A percentile compares a stretch with the other conserved stretches of the same genome.
These are phyloP conservation scores for Gastracanthus pulcherrimus DNA, from an alignment of 2,888 invertebrate genomes.

Conservation along the genomic window DNA sequence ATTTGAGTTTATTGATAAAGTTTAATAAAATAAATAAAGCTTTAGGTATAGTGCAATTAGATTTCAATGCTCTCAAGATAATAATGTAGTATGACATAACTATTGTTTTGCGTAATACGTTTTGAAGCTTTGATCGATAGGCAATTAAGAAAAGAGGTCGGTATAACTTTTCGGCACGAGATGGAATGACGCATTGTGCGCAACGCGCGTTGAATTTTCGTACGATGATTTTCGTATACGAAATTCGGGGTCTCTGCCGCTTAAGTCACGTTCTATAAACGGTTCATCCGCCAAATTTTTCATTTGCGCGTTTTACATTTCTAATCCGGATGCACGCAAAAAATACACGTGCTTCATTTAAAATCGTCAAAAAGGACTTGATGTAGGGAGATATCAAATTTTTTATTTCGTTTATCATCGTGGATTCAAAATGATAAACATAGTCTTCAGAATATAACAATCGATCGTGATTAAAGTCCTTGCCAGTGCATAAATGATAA, in stretches of 20 bases:
- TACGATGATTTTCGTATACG: constrained; percentile 1
- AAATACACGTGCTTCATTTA: background rate
- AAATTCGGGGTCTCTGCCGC: background rate
- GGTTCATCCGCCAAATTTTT: background rate
- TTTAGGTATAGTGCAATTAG: background rate
- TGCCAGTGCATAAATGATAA: no score
- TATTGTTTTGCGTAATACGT: background rate
- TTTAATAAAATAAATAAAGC: background rate
- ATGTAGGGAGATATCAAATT: background rate
- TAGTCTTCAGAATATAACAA: no score
- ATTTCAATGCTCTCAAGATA: background rate
- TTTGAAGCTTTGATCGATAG: background rate
- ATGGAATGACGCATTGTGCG: background rate
- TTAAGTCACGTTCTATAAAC: constrained; percentile 25
- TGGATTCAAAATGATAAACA: background rate
- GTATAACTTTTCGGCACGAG: background rate
- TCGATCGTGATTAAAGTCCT: no score
- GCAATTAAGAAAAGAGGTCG: constrained; percentile 22
- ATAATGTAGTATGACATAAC: background rate
- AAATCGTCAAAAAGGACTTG: background rate
- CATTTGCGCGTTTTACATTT: background rate
- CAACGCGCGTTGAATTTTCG: constrained; percentile 26
- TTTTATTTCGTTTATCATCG: no score
- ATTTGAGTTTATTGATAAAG: background rate
- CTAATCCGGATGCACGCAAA: background rate